These are phyloP conservation scores for Drosophila rufa DNA, from an alignment of 1,140 invertebrate genomes.

Conservation along the genomic window DNA sequence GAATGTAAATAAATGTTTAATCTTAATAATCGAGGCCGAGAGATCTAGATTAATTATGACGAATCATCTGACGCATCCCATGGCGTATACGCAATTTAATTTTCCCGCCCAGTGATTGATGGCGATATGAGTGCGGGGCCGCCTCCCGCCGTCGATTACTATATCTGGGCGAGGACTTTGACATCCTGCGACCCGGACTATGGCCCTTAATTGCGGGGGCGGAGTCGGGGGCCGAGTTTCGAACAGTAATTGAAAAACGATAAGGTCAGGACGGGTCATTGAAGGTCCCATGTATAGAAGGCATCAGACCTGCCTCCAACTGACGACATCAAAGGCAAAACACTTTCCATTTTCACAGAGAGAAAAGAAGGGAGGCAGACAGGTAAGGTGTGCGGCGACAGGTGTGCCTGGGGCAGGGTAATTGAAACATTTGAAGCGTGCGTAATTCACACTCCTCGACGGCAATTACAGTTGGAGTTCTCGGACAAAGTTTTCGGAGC, in stretches of 20 bases:
- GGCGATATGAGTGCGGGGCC: slow-evolving; percentile 49
- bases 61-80: slow-evolving; percentile 40
- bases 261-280: slow-evolving; percentile 56
- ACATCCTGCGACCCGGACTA: slow-evolving; percentile 55
- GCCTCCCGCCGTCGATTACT: slow-evolving; percentile 26
- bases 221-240: neutral
- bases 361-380: neutral
- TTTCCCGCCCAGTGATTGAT: slow-evolving; percentile 66
- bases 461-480: slow-evolving; percentile 39
- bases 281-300: slow-evolving; percentile 8
- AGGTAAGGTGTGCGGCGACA: slow-evolving; percentile 10
- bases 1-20: slow-evolving; percentile 82
- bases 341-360: slow-evolving; percentile 21
- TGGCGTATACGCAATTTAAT: slow-evolving; percentile 53
- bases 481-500: slow-evolving; percentile 32
- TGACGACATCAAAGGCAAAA: slow-evolving; percentile 33
- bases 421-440: slow-evolving; percentile 56
- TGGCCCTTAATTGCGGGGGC: slow-evolving; percentile 61
- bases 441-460: slow-evolving; percentile 44
- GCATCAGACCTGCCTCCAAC: neutral
- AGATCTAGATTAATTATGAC: slow-evolving; percentile 74
- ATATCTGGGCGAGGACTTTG: slow-evolving; percentile 49
- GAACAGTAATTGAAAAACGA: slow-evolving; percentile 75
- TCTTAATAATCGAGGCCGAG: slow-evolving; percentile 68
- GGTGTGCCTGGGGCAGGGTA: slow-evolving; percentile 35